phyloP scores from a whole-genome alignment of 2,113 vertebrate species.

The Hippolais icterina region DNA sequence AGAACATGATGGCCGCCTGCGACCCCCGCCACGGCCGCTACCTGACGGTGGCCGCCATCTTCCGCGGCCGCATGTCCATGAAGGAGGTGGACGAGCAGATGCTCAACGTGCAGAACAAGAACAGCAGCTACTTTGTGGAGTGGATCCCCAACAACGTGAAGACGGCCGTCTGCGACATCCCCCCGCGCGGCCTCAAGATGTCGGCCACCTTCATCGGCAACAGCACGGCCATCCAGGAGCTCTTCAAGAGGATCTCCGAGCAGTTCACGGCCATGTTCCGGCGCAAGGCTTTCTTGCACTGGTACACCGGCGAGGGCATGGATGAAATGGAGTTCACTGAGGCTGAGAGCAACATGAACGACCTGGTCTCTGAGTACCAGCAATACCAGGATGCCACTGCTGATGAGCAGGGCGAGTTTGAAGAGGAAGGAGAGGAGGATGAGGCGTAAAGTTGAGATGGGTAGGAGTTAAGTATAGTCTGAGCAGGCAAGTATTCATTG shows the following conservation, averaged over 20 bases:
- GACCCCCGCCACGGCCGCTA: constrained; percentile 82
- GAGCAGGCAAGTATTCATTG: constrained; percentile 62
- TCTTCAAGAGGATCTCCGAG: constrained; percentile 70
- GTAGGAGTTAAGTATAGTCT: constrained; percentile 56
- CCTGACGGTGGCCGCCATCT: constrained; percentile 80
- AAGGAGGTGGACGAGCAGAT: constrained; percentile 85
- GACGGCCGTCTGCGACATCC: constrained; percentile 77
- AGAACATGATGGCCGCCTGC: constrained; percentile 85
- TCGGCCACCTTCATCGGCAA: constrained; percentile 60
- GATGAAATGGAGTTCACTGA: constrained; percentile 85
- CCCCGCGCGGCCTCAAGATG: constrained; percentile 75
- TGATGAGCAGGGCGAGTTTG: constrained; percentile 82
- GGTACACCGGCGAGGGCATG: constrained; percentile 81
- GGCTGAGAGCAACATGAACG: constrained; percentile 83
- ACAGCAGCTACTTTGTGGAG: constrained; percentile 82
- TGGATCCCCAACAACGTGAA: constrained; percentile 80
- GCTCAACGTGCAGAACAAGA: constrained; percentile 84
- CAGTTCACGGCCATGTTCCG: constrained; percentile 73
- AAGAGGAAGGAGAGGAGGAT: constrained; percentile 77
- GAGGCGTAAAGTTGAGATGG: constrained; percentile 65
- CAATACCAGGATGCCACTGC: constrained; percentile 86
- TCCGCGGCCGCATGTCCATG: constrained; percentile 84
- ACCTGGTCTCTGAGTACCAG: constrained; percentile 84
- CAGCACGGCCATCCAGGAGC: constrained; percentile 67
- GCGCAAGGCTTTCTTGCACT: constrained; percentile 74